Conservation (phyloP, 1,140 invertebrate genomes). For the Rhopalosiphum maidis region DNA sequence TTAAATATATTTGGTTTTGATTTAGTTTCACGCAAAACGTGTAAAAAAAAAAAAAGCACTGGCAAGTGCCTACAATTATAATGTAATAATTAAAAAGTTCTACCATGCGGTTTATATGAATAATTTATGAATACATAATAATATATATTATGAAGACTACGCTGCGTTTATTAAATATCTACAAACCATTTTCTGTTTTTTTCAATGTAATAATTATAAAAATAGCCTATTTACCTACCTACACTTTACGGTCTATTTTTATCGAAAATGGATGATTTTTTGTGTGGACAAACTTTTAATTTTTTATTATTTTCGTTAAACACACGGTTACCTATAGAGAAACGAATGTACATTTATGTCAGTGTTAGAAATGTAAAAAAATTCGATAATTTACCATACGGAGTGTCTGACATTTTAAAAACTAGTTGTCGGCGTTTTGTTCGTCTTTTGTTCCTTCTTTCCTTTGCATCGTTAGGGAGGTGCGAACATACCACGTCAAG, state of each 20-base stretch:
- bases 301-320: not conserved
- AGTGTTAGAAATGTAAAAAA: not conserved
- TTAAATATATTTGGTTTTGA: too few relatives aligned
- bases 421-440: not conserved
- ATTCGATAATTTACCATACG: not conserved
- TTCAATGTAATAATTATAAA: not conserved
- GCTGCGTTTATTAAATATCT: not conserved
- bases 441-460: not conserved
- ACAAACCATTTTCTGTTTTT: not conserved
- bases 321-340: not conserved
- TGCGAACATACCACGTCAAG: not conserved
- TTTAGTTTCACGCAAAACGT: too few relatives aligned
- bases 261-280: not conserved
- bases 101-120: not conserved
- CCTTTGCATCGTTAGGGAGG: not conserved
- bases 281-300: not conserved
- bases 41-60: not conserved
- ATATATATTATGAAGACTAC: not conserved
- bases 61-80: not conserved
- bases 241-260: not conserved
- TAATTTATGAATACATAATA: not conserved
- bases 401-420: not conserved
- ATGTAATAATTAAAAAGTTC: not conserved
- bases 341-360: not conserved
- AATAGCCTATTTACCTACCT: not conserved